Evolutionary conservation across 2,113 vertebrate species (phyloP).

Genomic region (Phyllostomus hastatus): DNA sequence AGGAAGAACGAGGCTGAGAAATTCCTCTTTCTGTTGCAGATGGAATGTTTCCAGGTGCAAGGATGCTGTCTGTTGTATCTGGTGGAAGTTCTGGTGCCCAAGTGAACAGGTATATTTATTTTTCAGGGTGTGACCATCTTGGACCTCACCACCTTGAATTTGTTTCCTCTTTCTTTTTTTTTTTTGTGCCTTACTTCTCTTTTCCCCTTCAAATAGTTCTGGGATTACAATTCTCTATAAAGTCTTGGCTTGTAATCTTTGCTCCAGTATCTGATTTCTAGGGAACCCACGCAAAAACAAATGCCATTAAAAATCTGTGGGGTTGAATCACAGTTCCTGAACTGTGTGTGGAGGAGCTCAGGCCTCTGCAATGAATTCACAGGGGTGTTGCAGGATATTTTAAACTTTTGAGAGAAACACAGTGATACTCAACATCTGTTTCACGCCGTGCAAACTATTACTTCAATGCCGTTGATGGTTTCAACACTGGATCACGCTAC

Average conservation of each 20-base stretch:
- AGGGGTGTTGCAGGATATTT: background rate
- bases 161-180: background rate
- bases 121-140: background rate
- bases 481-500: background rate
- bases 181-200: background rate
- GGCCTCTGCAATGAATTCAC: background rate
- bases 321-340: background rate
- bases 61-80: background rate
- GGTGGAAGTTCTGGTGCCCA: background rate
- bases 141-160: background rate
- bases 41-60: background rate
- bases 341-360: background rate
- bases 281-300: background rate
- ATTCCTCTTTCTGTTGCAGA: background rate
- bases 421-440: background rate
- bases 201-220: background rate
- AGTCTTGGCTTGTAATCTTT: background rate
- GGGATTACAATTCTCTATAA: background rate
- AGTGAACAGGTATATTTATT: background rate
- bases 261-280: background rate
- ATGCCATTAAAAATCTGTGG: background rate
- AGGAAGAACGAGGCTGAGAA: background rate
- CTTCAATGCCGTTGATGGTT: background rate
- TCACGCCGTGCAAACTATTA: background rate
- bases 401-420: background rate